Base-by-base conservation (phyloP, 2,797 vertebrate genomes). In the Cuniculus paca region DNA sequence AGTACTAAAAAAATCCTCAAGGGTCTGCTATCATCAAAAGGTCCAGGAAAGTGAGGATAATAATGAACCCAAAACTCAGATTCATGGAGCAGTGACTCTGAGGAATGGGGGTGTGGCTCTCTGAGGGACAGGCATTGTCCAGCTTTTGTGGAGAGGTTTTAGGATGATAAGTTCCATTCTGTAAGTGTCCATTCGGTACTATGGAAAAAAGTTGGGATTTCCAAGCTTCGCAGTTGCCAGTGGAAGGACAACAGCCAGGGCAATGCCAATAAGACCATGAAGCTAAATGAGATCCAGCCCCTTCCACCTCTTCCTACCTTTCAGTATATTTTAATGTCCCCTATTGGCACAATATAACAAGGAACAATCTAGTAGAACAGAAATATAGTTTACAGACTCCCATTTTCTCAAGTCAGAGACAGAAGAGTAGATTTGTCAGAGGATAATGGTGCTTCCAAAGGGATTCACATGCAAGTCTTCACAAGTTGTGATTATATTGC, bases 341-440 rank as follows among this genome's bases (percentile, higher is more conserved):
- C 90, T 93, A 39, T 93, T 36, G 87, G 60, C 78, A 96, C 28
- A 93, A 78, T 54, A 70, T 79, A 68, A 68, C 12, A 91, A 28
- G 50, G 24, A 91, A 81, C 39, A 34, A 74, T 61, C 24, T 24
- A 80, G 9, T 19, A 72, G 86, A 95, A 39, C 36, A 78, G 45
- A 61, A 54, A 81, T 45, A 68, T 2, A 11, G 14, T 54, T 45
- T 93, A 26, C 4, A 39, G 36, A 78, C 45, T 78, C 79, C 50
- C 11, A 54, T 88, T 54, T 81, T 48, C 48, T 93, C 78, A 61
- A 78, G 85, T 91, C 11, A 24, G 42, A 60, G 13, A 31, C 2
- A 42, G 61, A 89, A 75, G 50, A 91, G 8, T 60, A 5, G 28
- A 34, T 84, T 87, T 92, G 6, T 80, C 58, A 89, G 9, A 54